Conservation (phyloP, 2,797 vertebrate species). For the Darevskia mixta region DNA sequence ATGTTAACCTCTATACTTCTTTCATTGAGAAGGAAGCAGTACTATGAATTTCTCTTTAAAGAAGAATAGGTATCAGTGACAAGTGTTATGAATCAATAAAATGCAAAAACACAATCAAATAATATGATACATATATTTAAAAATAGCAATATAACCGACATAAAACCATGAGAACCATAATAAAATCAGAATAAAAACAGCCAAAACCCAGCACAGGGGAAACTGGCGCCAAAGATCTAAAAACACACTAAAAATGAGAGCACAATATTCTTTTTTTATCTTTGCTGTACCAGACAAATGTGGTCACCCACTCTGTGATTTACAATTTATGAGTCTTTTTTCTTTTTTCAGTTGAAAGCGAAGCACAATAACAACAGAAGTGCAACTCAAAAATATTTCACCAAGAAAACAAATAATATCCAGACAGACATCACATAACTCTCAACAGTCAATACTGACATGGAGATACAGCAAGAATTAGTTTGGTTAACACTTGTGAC, state of each 20-base stretch:
- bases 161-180: neutral
- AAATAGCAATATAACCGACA: neutral
- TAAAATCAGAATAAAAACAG: neutral
- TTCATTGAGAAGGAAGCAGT: neutral
- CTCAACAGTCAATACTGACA: neutral
- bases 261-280: neutral
- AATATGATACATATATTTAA: neutral
- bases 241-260: neutral
- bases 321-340: neutral
- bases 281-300: neutral
- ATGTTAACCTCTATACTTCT: neutral
- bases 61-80: neutral
- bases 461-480: neutral
- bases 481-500: neutral
- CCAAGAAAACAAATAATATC: neutral
- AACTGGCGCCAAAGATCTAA: neutral
- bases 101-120: neutral
- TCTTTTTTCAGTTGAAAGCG: neutral
- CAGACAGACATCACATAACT: neutral
- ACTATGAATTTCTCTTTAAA: neutral
- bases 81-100: neutral
- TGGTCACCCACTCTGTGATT: neutral
- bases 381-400: neutral
- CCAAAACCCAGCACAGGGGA: neutral
- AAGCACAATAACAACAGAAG: neutral